Conservation (phyloP, 1,140 invertebrate genomes). For the Platyscapa corneri region DNA sequence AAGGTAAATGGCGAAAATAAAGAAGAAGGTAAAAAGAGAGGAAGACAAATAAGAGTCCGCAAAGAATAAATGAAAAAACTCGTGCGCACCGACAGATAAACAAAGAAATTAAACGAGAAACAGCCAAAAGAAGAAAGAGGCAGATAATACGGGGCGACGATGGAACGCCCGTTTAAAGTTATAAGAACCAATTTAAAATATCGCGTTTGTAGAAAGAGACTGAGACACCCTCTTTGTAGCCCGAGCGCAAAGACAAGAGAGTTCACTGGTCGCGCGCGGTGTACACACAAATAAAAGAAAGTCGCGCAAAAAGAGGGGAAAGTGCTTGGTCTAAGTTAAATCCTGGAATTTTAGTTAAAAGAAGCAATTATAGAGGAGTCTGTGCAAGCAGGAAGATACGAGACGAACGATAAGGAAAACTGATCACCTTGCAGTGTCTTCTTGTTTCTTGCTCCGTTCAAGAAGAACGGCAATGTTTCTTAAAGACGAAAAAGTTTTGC, state of each 20-base stretch:
- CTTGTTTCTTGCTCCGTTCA: conserved; percentile 21
- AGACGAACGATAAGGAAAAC: conserved; percentile 64
- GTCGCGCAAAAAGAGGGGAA: not conserved
- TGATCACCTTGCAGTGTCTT: conserved; percentile 57
- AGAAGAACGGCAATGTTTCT: not conserved
- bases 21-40: not conserved
- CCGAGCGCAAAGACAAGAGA: not conserved
- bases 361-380: conserved; percentile 68
- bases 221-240: not conserved
- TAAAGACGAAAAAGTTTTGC: conserved; percentile 4
- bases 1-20: conserved; percentile 1
- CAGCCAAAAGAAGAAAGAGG: conserved; percentile 16
- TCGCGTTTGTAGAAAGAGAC: conserved; percentile 47
- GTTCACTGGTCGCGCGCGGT: conserved; percentile 6
- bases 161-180: conserved; percentile 65
- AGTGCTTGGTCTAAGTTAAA: conserved; percentile 60
- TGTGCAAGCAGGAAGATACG: conserved; percentile 62
- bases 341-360: conserved; percentile 70
- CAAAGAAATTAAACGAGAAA: conserved; percentile 53
- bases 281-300: conserved; percentile 42
- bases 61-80: conserved; percentile 46
- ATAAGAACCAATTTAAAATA: conserved; percentile 73
- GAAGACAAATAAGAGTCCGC: conserved; percentile 2
- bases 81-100: conserved; percentile 44
- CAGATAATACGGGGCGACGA: conserved; percentile 8